Evolutionary conservation across 2,888 invertebrate species (phyloP), one percentile per base, ranked within the genome.

Genomic region (Pristionchus exspectatus): DNA sequence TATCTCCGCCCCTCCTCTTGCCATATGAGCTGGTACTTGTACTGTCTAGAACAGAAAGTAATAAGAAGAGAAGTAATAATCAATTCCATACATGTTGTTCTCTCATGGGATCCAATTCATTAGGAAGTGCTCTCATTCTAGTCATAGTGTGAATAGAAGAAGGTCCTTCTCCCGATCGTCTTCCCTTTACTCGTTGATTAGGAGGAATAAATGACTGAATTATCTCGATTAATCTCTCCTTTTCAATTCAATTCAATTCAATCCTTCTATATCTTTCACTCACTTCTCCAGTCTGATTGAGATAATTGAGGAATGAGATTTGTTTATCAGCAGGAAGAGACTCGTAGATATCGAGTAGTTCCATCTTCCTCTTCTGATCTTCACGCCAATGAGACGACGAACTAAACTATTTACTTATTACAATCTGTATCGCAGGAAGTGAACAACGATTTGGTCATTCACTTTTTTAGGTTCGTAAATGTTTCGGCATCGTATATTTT

Each of bases 21-120:
- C 89, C 38, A 89, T 33, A 27, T 89, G 89, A 63, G 89, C 89
- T 24, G 89, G 89, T n/a, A 89, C 89, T 89, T 89, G 72, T 1
- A 89, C 89, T 38, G 81, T 89, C 89, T 83, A 63, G 5, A 81
- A 44, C 5, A 38, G 9, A 54, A 38, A 21, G n/a, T 0, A n/a
- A 27, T 69, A 59, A 9, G 27, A 27, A 33, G 12, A 33, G 27
- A 14, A 72, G 21, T 30, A 33, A 10, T 24, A n/a, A 50, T 24
- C 9, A 27, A 81, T 50, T 50, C 0, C 81, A 27, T n/a, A 81
- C 81, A 81, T 81, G 81, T 10, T 81, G 81, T 50, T 63, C 63
- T 63, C 63, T 81, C 44, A 81, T 81, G n/a, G 77, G 24, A n/a
- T 77, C 77, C 27, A 81, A n/a, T 81, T 81, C 81, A 81, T 81